Percentiles rank a stretch among this genome's conserved stretches.
Evolutionary conservation across 2,888 invertebrate species (phyloP).

Genomic region (Autographa gamma): DNA sequence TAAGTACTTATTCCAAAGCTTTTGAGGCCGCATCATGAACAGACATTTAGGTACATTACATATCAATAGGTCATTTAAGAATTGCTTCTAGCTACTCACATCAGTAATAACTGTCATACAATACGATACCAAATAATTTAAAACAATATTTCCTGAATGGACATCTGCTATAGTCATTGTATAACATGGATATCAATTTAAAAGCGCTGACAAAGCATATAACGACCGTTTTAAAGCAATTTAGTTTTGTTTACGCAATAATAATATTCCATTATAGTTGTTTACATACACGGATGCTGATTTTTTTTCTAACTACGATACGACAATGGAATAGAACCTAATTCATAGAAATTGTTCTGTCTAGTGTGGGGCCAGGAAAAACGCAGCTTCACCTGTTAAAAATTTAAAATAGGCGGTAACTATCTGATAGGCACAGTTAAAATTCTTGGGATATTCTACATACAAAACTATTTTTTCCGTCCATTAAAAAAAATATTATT

Average conservation of each 20-base stretch:
- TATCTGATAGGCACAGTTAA: too few species aligned
- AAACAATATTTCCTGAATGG: not conserved
- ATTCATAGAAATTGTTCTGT: conserved; percentile 63
- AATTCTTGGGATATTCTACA: too few species aligned
- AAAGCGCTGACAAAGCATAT: conserved; percentile 35
- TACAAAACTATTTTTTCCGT: too few species aligned
- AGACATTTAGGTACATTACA: too few species aligned
- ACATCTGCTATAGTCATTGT: not conserved
- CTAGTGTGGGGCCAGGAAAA: conserved; percentile 26
- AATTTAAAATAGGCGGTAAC: too few species aligned
- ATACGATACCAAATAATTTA: not conserved
- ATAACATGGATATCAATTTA: conserved; percentile 11
- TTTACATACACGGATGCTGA: conserved; percentile 65
- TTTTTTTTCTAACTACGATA: conserved; percentile 59
- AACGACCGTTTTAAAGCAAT: conserved; percentile 40
- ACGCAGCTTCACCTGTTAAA: too few species aligned
- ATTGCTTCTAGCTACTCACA: too few species aligned
- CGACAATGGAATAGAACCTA: conserved; percentile 63
- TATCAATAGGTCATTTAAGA: too few species aligned
- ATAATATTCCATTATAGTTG: conserved; percentile 55
- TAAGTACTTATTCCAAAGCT: too few species aligned
- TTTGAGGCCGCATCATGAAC: too few species aligned
- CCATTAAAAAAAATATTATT: too few species aligned
- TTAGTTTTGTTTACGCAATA: conserved; percentile 27
- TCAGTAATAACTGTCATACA: not conserved